Conservation (phyloP, 2,888 invertebrate genomes). For the Acleris literana region DNA sequence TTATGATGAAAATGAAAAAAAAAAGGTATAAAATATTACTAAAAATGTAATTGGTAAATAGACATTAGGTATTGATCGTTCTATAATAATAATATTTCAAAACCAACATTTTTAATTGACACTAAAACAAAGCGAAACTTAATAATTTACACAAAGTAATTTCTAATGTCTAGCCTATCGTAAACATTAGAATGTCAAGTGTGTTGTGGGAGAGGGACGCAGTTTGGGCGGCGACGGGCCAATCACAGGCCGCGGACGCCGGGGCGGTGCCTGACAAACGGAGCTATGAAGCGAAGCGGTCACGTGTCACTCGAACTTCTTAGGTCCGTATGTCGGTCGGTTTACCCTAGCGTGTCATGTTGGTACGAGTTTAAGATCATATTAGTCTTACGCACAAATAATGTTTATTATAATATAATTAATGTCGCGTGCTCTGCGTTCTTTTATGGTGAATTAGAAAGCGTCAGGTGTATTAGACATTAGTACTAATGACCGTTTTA, state of each 20-base stretch:
- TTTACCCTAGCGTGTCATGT: conserved; percentile 43
- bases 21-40: too few relatives aligned
- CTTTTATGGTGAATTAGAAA: too few relatives aligned
- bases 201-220: conserved; percentile 64
- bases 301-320: conserved; percentile 49
- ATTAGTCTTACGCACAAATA: not conserved
- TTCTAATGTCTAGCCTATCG: conserved; percentile 37
- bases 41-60: too few relatives aligned
- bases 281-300: conserved; percentile 78
- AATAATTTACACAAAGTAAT: conserved; percentile 3
- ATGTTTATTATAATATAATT: too few relatives aligned
- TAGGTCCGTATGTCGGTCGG: conserved; percentile 40
- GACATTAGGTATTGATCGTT: too few relatives aligned
- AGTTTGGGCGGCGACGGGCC: conserved; percentile 74
- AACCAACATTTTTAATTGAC: too few relatives aligned
- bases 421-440: too few relatives aligned
- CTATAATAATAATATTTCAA: too few relatives aligned
- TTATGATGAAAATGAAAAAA: too few relatives aligned
- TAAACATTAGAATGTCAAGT: conserved; percentile 82
- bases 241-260: conserved; percentile 59
- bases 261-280: conserved; percentile 72
- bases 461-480: too few relatives aligned
- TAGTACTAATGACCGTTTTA: too few relatives aligned
- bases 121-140: not conserved
- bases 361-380: conserved; percentile 7